Conservation (phyloP, 2,113 vertebrate species). For the Gnathonemus echidnorhynchus region DNA sequence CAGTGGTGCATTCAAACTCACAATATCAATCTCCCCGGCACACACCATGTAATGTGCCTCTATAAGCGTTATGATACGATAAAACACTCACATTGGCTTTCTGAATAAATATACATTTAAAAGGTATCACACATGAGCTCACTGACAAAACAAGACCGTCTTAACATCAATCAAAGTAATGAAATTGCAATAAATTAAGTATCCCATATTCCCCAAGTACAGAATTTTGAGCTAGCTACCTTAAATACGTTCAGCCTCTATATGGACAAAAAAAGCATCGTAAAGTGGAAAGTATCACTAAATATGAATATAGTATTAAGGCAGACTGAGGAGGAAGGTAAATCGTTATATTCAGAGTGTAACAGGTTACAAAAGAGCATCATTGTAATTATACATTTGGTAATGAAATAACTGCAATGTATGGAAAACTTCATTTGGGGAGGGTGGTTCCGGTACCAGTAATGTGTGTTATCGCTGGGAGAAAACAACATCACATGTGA, state of each 20-base stretch:
- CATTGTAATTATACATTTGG: not conserved
- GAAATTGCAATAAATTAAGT: not conserved
- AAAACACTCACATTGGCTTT: constrained; percentile 61
- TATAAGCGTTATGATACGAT: constrained; percentile 48
- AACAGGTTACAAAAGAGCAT: not conserved
- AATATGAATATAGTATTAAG: not conserved
- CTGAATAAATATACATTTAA: constrained; percentile 82
- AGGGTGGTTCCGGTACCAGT: not conserved
- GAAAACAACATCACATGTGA: not conserved
- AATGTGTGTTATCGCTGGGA: not conserved
- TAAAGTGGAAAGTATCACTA: not conserved
- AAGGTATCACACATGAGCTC: constrained; percentile 75
- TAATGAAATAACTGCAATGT: not conserved
- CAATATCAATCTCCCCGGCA: constrained; percentile 99
- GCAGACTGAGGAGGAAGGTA: not conserved
- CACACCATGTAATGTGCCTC: constrained; percentile 71
- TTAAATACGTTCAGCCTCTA: not conserved
- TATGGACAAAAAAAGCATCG: not conserved
- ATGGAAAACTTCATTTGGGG: not conserved
- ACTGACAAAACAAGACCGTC: constrained; percentile 81
- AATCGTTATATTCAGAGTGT: not conserved
- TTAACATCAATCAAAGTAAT: constrained; percentile 69
- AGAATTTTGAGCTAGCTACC: constrained; percentile 2
- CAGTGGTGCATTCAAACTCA: constrained; percentile 74
- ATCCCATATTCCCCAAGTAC: constrained; percentile 18